Percentiles rank a stretch among this genome's conserved stretches.
Evolutionary conservation across 2,888 invertebrate species (phyloP).

Genomic region (Aricia artaxerxes): DNA sequence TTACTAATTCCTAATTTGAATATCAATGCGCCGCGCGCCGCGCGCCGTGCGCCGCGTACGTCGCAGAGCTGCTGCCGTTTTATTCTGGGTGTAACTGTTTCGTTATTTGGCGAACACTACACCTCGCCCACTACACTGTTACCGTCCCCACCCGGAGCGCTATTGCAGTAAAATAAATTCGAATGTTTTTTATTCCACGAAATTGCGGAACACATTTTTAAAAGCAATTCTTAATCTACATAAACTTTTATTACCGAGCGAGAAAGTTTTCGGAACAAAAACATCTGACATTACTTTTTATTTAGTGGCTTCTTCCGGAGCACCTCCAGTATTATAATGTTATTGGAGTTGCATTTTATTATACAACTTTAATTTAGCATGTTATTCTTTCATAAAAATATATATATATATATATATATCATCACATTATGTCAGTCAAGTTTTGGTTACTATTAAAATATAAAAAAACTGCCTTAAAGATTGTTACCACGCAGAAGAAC

Average conservation of each 20-base stretch:
- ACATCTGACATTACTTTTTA: constrained; percentile 13
- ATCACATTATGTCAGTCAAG: no score
- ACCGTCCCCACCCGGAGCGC: not conserved
- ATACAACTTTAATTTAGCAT: not conserved
- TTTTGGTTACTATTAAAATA: no score
- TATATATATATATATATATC: no score
- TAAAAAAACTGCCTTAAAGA: no score
- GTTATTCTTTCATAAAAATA: not conserved
- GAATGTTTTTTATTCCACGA: constrained; percentile 9
- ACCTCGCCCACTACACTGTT: not conserved
- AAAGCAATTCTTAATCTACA: constrained; percentile 14
- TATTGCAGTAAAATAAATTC: constrained; percentile 18
- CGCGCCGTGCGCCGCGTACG: not conserved
- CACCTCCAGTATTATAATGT: not conserved
- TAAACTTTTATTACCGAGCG: constrained; percentile 8
- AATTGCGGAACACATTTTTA: constrained; percentile 13
- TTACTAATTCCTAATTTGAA: constrained; percentile 10
- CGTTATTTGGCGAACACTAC: no score
- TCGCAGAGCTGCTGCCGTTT: not conserved
- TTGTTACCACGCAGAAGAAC: no score
- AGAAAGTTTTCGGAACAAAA: constrained; percentile 7
- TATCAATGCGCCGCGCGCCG: not conserved
- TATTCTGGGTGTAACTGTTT: not conserved
- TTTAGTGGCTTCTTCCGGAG: not conserved
- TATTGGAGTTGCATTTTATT: not conserved